Conservation (phyloP, 2,888 invertebrate genomes). For the Cephonodes hylas region DNA sequence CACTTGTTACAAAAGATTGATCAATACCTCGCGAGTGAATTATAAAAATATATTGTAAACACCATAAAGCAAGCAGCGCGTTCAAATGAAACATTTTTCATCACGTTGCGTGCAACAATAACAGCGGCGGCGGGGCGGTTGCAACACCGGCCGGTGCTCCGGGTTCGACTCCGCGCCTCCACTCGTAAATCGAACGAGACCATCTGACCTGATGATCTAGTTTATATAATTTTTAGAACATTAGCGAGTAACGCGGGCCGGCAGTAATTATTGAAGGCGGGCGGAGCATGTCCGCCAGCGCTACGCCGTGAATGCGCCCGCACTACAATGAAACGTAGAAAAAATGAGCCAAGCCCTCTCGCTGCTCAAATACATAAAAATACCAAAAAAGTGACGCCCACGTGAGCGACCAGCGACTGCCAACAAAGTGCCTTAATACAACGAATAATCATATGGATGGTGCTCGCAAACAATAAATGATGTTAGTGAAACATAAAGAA, state of each 20-base stretch:
- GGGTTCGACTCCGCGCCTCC: slow-evolving; percentile 34
- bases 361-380: slow-evolving; percentile 71
- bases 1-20: slow-evolving; percentile 5
- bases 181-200: slow-evolving; percentile 46
- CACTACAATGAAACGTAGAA: slow-evolving; percentile 68
- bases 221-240: slow-evolving; percentile 46
- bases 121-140: slow-evolving; percentile 26
- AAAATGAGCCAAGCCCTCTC: slow-evolving; percentile 69
- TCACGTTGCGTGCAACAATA: slow-evolving; percentile 32
- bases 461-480: slow-evolving; percentile 73
- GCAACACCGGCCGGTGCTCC: slow-evolving; percentile 38
- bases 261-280: slow-evolving; percentile 7
- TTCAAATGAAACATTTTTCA: slow-evolving; percentile 37
- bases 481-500: slow-evolving; percentile 60
- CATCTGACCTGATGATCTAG: slow-evolving; percentile 49
- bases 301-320: slow-evolving; percentile 1
- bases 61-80: slow-evolving; percentile 5
- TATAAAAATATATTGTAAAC: not conserved
- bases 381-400: slow-evolving; percentile 70
- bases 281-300: not conserved
- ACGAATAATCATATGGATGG: slow-evolving; percentile 55
- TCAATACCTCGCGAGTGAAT: slow-evolving; percentile 1
- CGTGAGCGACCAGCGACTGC: slow-evolving; percentile 37
- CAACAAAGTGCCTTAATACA: slow-evolving; percentile 66
- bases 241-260: not conserved